Evolutionary conservation across 1,140 invertebrate species (phyloP).

Genomic region (Sycophila sp.): DNA sequence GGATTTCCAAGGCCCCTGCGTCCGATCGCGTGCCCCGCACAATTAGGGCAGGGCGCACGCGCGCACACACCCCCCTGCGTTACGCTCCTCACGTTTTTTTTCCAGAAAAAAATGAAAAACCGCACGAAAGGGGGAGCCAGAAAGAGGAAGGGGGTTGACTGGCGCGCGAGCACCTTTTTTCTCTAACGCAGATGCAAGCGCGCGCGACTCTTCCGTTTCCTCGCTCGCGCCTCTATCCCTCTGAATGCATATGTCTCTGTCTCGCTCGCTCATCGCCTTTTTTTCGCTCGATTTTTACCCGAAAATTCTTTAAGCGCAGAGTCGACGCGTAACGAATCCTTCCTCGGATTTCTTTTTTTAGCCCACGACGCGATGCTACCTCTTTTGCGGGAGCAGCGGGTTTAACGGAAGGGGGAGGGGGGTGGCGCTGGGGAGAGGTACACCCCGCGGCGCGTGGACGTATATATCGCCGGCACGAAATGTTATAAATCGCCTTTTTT

Average conservation of each 20-base stretch:
- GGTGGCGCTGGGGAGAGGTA: too few relatives aligned
- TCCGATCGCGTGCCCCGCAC: constrained; percentile 14
- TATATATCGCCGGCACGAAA: constrained; percentile 7
- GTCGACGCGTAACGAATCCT: constrained; percentile 22
- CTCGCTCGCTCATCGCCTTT: neutral
- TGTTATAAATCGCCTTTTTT: constrained; percentile 34
- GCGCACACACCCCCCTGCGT: neutral
- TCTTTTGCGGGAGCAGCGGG: constrained; percentile 14
- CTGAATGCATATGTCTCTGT: neutral
- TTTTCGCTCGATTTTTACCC: neutral
- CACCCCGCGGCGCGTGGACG: too few relatives aligned
- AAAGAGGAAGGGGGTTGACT: neutral
- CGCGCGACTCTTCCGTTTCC: neutral
- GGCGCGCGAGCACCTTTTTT: neutral
- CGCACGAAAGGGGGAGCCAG: neutral
- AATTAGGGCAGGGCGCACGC: constrained; percentile 8
- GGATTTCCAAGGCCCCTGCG: constrained; percentile 1
- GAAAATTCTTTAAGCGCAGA: neutral
- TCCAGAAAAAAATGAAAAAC: constrained; percentile 17
- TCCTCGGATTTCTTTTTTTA: constrained; percentile 11
- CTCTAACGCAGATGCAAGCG: constrained; percentile 10
- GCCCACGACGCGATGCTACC: neutral
- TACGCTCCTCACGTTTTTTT: neutral
- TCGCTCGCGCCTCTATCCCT: constrained; percentile 9
- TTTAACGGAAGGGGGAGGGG: too few relatives aligned